Percentiles rank a stretch among this genome's conserved stretches.
These are phyloP conservation scores for Lissocephala sabroskyi DNA, from an alignment of 2,888 invertebrate genomes.

Conservation along the genomic window DNA sequence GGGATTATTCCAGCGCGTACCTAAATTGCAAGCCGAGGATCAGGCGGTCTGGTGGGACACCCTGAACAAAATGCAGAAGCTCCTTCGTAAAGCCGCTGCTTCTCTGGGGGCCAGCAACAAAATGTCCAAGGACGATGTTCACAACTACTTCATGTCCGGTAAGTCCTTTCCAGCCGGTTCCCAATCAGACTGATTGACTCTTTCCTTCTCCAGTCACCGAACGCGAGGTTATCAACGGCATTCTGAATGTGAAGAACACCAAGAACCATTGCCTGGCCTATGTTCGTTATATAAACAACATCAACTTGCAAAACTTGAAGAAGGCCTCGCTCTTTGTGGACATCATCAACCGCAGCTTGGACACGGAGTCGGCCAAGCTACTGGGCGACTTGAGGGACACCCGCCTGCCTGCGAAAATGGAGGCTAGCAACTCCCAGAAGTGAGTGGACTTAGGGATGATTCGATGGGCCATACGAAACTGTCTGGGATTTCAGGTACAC, in stretches of 20 bases:
- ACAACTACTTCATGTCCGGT: slow-evolving; percentile 99
- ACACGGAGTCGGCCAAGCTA: slow-evolving; percentile 92
- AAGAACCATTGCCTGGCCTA: slow-evolving; percentile 97
- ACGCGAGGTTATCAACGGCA: slow-evolving; percentile 96
- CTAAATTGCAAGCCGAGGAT: slow-evolving; percentile 95
- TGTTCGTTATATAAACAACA: slow-evolving; percentile 96
- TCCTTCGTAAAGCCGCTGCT: slow-evolving; percentile 91
- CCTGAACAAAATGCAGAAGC: slow-evolving; percentile 93
- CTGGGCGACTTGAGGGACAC: slow-evolving; percentile 92
- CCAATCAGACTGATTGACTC: no score
- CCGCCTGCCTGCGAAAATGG: slow-evolving; percentile 89
- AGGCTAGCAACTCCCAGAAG: slow-evolving; percentile 91
- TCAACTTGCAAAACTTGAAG: slow-evolving; percentile 94
- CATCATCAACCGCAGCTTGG: slow-evolving; percentile 91
- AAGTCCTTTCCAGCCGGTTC: slow-evolving; percentile 50
- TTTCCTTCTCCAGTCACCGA: slow-evolving; percentile 85
- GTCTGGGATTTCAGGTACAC: slow-evolving; percentile 85
- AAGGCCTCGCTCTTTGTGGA: slow-evolving; percentile 97
- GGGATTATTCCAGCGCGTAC: slow-evolving; percentile 80
- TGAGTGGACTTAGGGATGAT: slow-evolving; percentile 73
- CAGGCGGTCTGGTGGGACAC: slow-evolving; percentile 99
- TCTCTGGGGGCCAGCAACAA: slow-evolving; percentile 88
- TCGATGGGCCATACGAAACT: no score
- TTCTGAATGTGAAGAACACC: slow-evolving; percentile 93
- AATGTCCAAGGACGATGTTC: slow-evolving; percentile 93